Evolutionary conservation across 2,113 vertebrate genomes (phyloP).

Genomic region (Leptocoma aspasia): DNA sequence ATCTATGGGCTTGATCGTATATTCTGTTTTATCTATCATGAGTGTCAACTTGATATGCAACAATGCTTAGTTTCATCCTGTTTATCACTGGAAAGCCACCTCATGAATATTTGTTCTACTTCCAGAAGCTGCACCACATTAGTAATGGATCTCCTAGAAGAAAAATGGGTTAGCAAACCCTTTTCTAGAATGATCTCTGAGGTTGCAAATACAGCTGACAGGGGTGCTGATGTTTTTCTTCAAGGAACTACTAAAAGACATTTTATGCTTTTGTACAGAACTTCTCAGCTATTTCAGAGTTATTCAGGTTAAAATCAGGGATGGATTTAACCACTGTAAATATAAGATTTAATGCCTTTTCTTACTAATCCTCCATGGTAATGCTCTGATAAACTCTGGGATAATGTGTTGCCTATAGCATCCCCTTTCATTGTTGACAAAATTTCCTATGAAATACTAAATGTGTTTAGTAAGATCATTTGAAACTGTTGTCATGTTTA

Average conservation of each 20-base stretch:
- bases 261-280: neutral
- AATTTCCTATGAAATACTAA: constrained; percentile 13
- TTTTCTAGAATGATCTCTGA: constrained; percentile 5
- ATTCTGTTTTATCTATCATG: constrained; percentile 13
- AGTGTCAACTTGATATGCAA: neutral
- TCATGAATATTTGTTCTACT: constrained; percentile 30
- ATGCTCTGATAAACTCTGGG: constrained; percentile 23
- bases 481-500: neutral
- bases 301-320: constrained; percentile 4
- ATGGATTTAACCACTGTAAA: neutral
- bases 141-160: neutral
- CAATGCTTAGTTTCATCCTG: neutral
- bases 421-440: constrained; percentile 17
- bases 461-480: neutral
- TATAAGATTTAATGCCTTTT: neutral
- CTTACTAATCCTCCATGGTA: constrained; percentile 27
- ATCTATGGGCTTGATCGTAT: neutral
- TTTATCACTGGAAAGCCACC: neutral
- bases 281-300: neutral
- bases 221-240: neutral
- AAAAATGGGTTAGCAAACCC: neutral
- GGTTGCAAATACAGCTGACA: neutral
- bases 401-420: neutral
- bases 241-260: neutral
- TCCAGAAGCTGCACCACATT: neutral